Evolutionary conservation across 1,140 invertebrate species (phyloP).

Genomic region (Drosophila arawakana): DNA sequence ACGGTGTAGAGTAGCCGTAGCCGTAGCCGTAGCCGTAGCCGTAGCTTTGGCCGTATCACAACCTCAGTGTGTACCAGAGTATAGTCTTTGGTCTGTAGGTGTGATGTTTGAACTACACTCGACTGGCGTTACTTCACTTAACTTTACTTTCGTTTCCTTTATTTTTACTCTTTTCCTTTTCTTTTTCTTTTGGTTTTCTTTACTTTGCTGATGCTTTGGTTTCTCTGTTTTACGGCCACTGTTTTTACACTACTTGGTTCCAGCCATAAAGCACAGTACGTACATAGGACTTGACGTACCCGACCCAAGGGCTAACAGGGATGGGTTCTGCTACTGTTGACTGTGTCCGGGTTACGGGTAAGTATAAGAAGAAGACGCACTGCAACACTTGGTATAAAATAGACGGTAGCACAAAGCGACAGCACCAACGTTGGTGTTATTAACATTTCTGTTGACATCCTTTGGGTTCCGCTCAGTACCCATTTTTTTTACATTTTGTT

Average conservation of each 20-base stretch:
- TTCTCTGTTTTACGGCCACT: conserved; percentile 56
- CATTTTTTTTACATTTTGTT: neutral
- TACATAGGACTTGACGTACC: conserved; percentile 31
- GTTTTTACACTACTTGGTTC: conserved; percentile 61
- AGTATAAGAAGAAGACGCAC: conserved; percentile 16
- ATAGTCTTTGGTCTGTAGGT: conserved; percentile 55
- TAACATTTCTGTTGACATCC: conserved; percentile 78
- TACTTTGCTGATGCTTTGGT: conserved; percentile 40
- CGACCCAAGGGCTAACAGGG: neutral
- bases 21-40: too few species aligned
- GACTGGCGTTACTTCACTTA: conserved; percentile 44
- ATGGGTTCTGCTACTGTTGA: neutral
- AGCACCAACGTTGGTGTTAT: conserved; percentile 58
- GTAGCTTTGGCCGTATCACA: conserved; percentile 33
- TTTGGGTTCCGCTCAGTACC: conserved; percentile 42
- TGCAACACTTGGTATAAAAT: conserved; percentile 52
- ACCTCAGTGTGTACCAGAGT: conserved; percentile 38
- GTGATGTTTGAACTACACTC: conserved; percentile 79
- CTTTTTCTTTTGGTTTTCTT: conserved; percentile 12
- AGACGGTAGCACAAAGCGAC: conserved; percentile 40
- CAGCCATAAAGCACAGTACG: conserved; percentile 45
- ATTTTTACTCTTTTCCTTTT: neutral
- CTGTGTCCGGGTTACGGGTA: conserved; percentile 12
- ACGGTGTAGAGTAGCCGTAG: conserved; percentile 36
- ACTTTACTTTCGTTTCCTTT: conserved; percentile 7